Percentiles rank a stretch among this genome's conserved stretches.
Evolutionary conservation across 1,140 invertebrate genomes (phyloP).

Genomic region (Apis cerana): DNA sequence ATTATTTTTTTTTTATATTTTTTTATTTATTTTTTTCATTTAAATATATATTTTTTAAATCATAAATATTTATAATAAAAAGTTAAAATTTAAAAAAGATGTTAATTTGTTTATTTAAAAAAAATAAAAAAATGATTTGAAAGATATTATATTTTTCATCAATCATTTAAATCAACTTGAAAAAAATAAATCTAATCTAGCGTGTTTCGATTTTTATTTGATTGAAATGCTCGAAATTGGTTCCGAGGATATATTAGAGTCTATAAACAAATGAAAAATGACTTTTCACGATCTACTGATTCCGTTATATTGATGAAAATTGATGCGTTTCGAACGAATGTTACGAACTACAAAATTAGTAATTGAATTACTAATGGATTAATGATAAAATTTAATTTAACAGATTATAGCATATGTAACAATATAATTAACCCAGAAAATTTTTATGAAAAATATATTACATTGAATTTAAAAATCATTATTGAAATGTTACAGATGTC

Average conservation of each 20-base stretch:
- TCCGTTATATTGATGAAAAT: not conserved
- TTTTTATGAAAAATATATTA: not conserved
- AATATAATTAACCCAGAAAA: not conserved
- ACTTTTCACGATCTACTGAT: not conserved
- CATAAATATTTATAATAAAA: not conserved
- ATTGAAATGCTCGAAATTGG: not conserved
- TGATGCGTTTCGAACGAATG: not conserved
- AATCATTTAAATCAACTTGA: conserved; percentile 14
- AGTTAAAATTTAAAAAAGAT: not conserved
- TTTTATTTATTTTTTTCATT: not conserved
- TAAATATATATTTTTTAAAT: not conserved
- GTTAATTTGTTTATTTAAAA: not conserved
- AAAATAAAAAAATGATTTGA: not conserved
- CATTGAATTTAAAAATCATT: conserved; percentile 26
- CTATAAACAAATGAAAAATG: conserved; percentile 17
- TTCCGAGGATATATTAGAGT: not conserved
- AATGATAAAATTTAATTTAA: not conserved
- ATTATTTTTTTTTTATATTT: not conserved
- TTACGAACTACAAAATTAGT: conserved; percentile 8
- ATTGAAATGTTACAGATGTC: conserved; percentile 88
- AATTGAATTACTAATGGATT: not conserved
- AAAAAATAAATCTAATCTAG: conserved; percentile 7
- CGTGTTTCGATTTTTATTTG: not conserved
- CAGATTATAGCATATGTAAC: not conserved
- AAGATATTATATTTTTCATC: not conserved